phyloP scores from a whole-genome alignment of 2,888 invertebrate species.

The Drosophila putrida region DNA sequence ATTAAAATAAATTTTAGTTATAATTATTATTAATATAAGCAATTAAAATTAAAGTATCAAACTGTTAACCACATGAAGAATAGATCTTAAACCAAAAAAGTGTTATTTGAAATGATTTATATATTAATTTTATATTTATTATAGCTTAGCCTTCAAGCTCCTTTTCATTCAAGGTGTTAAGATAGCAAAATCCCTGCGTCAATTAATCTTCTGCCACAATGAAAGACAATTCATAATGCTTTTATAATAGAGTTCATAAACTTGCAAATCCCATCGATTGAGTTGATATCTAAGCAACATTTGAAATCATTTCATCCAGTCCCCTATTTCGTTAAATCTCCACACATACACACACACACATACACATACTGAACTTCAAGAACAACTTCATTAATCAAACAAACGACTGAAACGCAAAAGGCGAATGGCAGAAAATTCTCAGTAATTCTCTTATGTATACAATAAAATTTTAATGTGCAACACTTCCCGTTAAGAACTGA shows the following conservation, averaged over 20 bases:
- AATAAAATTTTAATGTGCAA: conserved; percentile 65
- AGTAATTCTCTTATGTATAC: conserved; percentile 55
- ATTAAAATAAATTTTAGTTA: too few relatives aligned
- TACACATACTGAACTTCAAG: not conserved
- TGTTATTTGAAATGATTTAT: too few relatives aligned
- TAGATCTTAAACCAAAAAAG: too few relatives aligned
- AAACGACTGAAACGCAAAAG: conserved; percentile 28
- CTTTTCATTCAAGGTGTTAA: not conserved
- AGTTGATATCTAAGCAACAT: conserved; percentile 23
- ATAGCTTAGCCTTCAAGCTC: not conserved
- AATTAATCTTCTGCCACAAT: not conserved
- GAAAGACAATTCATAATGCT: not conserved
- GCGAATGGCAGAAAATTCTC: conserved; percentile 47
- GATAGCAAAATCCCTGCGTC: too few relatives aligned
- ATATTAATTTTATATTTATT: too few relatives aligned
- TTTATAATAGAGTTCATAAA: conserved; percentile 25
- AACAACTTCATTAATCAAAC: conserved; percentile 59
- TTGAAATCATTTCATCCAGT: not conserved
- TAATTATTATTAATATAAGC: too few relatives aligned
- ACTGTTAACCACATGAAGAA: too few relatives aligned
- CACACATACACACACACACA: too few relatives aligned
- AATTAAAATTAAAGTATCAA: too few relatives aligned
- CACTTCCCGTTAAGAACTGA: conserved; percentile 54
- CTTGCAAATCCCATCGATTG: conserved; percentile 49
- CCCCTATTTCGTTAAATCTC: conserved; percentile 2